Evolutionary conservation across 2,113 vertebrate genomes (phyloP).

Genomic region (Bos javanicus): DNA sequence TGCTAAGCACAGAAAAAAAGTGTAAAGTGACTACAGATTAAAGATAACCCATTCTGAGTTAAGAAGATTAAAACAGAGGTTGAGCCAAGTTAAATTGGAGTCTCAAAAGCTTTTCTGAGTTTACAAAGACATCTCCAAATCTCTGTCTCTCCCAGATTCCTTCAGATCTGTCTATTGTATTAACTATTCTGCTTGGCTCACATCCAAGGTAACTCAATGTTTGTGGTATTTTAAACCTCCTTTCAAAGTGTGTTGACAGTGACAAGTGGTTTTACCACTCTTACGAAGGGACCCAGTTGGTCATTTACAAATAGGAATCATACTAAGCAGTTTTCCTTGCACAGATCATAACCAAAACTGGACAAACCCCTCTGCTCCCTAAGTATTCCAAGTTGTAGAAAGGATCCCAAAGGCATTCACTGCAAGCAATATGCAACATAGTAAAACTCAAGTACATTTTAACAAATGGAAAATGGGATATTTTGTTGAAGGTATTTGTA

Average conservation of each 20-base stretch:
- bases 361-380: background rate
- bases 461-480: background rate
- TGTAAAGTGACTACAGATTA: background rate
- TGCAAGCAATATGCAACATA: background rate
- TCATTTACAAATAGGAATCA: background rate
- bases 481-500: background rate
- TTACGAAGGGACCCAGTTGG: background rate
- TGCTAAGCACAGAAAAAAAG: background rate
- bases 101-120: background rate
- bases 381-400: background rate
- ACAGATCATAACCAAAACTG: background rate
- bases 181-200: background rate
- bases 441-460: slow-evolving; percentile 3
- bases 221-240: background rate
- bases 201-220: background rate
- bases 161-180: background rate
- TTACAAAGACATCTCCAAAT: background rate
- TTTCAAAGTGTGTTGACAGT: background rate
- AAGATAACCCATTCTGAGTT: slow-evolving; percentile 1
- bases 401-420: background rate
- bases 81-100: background rate
- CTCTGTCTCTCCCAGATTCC: background rate
- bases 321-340: background rate
- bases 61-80: slow-evolving; percentile 17
- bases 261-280: background rate